Conservation (phyloP, 2,113 vertebrate genomes). For the Marcusenius ussheri region DNA sequence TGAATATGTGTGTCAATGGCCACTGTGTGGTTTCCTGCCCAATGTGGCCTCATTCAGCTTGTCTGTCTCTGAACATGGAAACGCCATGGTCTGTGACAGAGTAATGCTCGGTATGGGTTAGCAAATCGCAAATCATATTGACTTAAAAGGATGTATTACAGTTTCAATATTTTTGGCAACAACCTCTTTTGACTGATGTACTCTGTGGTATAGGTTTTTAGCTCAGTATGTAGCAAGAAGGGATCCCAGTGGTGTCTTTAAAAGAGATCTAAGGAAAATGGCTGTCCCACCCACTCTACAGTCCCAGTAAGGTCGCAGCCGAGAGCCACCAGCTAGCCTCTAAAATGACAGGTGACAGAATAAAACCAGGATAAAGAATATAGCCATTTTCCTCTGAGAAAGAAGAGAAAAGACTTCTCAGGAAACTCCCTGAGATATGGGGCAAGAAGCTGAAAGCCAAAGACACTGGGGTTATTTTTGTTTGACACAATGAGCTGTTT, state of each 20-base stretch:
- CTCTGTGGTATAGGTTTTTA: background rate
- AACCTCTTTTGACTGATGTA: background rate
- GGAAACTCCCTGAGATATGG: conserved; percentile 4
- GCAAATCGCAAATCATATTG: background rate
- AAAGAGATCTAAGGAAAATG: background rate
- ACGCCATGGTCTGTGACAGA: background rate
- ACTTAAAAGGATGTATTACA: background rate
- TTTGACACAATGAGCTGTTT: conserved; percentile 9
- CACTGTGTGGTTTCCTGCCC: conserved; percentile 2
- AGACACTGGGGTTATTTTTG: background rate
- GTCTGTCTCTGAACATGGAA: background rate
- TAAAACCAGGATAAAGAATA: conserved; percentile 12
- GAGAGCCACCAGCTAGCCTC: background rate
- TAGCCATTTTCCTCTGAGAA: background rate
- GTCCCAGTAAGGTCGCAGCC: background rate
- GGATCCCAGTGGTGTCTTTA: background rate
- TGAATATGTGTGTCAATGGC: conserved; percentile 8
- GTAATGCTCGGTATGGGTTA: background rate
- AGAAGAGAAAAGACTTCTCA: background rate
- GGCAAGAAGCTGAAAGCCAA: background rate
- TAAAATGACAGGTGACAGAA: conserved; percentile 10
- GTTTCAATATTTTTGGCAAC: background rate
- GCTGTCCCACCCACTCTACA: background rate
- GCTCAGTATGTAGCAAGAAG: background rate
- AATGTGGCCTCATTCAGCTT: background rate